A percentile compares a stretch with the other conserved stretches of the same genome.
These are phyloP conservation scores for Epistrophella euchroma DNA, from an alignment of 2,888 invertebrate genomes.

Conservation along the genomic window DNA sequence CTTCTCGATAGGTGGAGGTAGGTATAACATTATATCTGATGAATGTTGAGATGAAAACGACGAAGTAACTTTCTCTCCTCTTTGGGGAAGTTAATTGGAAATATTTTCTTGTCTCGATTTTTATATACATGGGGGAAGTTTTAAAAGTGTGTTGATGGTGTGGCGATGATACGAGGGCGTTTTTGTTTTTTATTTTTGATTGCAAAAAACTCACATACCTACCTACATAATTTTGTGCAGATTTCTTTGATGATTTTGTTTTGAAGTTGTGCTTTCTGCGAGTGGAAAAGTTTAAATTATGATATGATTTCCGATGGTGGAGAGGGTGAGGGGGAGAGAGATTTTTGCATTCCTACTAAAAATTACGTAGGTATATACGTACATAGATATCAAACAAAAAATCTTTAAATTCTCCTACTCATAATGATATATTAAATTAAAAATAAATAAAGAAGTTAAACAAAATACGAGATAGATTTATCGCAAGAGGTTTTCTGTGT, in stretches of 20 bases:
- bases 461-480: background rate
- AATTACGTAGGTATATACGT: background rate
- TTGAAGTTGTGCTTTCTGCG: slow-evolving; percentile 31
- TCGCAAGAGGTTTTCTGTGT: background rate
- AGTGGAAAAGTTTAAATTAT: slow-evolving; percentile 41
- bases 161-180: background rate
- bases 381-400: background rate
- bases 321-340: too few relatives aligned
- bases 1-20: slow-evolving; percentile 1
- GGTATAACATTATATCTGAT: background rate
- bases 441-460: slow-evolving; percentile 8
- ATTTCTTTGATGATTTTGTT: slow-evolving; percentile 43
- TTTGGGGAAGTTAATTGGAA: slow-evolving; percentile 38
- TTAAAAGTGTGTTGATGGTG: slow-evolving; percentile 3
- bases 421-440: background rate
- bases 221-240: slow-evolving; percentile 3
- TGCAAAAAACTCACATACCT: slow-evolving; percentile 2
- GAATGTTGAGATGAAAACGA: slow-evolving; percentile 11
- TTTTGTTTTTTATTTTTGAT: background rate
- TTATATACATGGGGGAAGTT: background rate
- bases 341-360: background rate
- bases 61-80: slow-evolving; percentile 20
- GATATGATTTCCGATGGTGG: background rate
- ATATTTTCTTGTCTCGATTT: slow-evolving; percentile 24
- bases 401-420: slow-evolving; percentile 12